Base-by-base conservation (phyloP, 92 coral and sea anemone species). In the Porites lobata region DNA sequence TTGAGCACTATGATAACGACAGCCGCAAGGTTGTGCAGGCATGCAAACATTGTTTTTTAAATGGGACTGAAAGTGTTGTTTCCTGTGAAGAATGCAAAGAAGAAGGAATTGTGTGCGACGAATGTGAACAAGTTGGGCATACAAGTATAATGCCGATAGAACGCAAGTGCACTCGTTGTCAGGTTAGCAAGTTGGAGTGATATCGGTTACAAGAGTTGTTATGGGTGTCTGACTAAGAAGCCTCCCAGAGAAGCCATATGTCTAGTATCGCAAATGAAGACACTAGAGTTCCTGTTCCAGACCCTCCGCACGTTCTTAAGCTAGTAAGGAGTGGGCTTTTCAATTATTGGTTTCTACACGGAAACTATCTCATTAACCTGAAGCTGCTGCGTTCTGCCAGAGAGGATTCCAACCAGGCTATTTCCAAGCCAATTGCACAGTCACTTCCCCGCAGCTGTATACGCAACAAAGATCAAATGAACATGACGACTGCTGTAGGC, bases 221-320 rank as follows among this genome's bases (percentile, higher is more conserved):
- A 9, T 83, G 92, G 92, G 43, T 89, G 19, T 89, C 92, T 8
- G 92, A 82, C 64, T 89, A 88, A 12, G 92, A 89, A 82, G 88
- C 92, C 12, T 77, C 92, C 38, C 92, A 88, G 69, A 72, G 92
- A 68, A 18, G 59, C 3, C 75, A 82, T 61, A 88, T 82, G 84
- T 8, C 74, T 6, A 38, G 11, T n/a, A 47, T 69, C 8, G 18
- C 24, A 18, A 38, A 9, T 26, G 12, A 69, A n/a, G 18, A 22
- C 12, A 11, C 6, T 10, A 69, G 29, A 69, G 74, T 22, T 24
- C 74, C 76, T 75, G 63, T n/a, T 75, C 88, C 61, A 19, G 88
- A 75, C 65, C 85, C 79, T 65, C 92, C 89, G 9, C 88, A 82
- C 65, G 88, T 51, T 24, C 50, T 89, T 53, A 82, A 89, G 50